These are phyloP conservation scores for Cynodonichthys magdalenae DNA, from an alignment of 2,797 vertebrate species.

Conservation along the genomic window DNA sequence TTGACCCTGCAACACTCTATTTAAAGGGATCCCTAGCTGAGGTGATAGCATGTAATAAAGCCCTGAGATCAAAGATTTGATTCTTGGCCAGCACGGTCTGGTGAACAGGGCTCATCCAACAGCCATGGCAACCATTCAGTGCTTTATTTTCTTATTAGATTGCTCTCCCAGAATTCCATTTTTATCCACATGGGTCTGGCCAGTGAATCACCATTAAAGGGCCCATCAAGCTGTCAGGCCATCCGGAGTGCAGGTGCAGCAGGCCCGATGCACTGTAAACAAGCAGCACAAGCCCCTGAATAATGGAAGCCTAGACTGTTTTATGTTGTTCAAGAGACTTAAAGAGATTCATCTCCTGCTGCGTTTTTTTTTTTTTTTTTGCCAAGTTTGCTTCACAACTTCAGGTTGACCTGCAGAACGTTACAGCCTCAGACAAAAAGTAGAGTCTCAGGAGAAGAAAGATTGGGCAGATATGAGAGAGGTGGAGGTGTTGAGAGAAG, in stretches of 20 bases:
- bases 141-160: slow-evolving; percentile 84
- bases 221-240: slow-evolving; percentile 84
- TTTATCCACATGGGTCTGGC: slow-evolving; percentile 83
- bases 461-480: slow-evolving; percentile 27
- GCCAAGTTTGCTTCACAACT: slow-evolving; percentile 73
- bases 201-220: slow-evolving; percentile 86
- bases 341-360: slow-evolving; percentile 79
- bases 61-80: slow-evolving; percentile 78
- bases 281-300: slow-evolving; percentile 74
- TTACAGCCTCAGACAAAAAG: slow-evolving; percentile 56
- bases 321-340: slow-evolving; percentile 78
- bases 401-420: slow-evolving; percentile 53
- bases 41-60: slow-evolving; percentile 75
- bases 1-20: slow-evolving; percentile 67
- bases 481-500: slow-evolving; percentile 34
- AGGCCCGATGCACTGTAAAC: slow-evolving; percentile 78
- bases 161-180: slow-evolving; percentile 84
- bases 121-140: slow-evolving; percentile 71
- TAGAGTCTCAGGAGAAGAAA: slow-evolving; percentile 33
- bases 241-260: slow-evolving; percentile 76
- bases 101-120: slow-evolving; percentile 66
- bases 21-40: slow-evolving; percentile 55
- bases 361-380: slow-evolving; percentile 44
- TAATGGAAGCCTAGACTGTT: slow-evolving; percentile 77
- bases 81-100: slow-evolving; percentile 64